Evolutionary conservation across 2,888 invertebrate species (phyloP).

Genomic region (Seira sanloemensis): DNA sequence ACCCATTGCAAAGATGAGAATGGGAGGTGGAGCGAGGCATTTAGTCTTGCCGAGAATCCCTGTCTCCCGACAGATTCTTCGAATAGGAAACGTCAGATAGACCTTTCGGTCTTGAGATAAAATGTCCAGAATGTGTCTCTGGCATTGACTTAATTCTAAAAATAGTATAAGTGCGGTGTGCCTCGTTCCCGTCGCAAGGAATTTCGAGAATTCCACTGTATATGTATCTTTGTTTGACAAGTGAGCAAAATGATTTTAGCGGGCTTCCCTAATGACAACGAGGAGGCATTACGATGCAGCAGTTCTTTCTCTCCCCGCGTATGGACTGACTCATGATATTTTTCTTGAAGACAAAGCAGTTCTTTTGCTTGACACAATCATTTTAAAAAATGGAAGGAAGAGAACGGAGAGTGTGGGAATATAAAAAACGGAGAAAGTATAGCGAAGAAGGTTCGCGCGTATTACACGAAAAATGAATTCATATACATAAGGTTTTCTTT

Average conservation of each 20-base stretch:
- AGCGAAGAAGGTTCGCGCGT: constrained; percentile 7
- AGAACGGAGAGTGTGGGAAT: not conserved
- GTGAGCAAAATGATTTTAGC: constrained; percentile 28
- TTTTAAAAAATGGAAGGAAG: not conserved
- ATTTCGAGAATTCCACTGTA: not conserved
- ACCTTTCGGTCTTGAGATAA: too few species aligned
- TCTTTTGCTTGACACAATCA: not conserved
- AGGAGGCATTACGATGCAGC: not conserved
- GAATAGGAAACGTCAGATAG: too few species aligned
- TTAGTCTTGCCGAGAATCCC: too few species aligned
- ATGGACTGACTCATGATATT: not conserved
- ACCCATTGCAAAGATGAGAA: too few species aligned
- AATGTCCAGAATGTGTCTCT: too few species aligned
- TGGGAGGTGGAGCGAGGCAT: too few species aligned
- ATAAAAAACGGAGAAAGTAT: not conserved
- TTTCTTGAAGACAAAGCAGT: constrained; percentile 7
- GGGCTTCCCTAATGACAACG: constrained; percentile 21
- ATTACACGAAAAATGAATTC: constrained; percentile 24
- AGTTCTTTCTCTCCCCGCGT: not conserved
- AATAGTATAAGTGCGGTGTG: not conserved
- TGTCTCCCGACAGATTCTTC: too few species aligned
- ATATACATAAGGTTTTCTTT: constrained; percentile 15
- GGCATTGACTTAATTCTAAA: too few species aligned
- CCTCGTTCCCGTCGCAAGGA: not conserved
- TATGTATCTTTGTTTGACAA: not conserved